Evolutionary conservation across 2,888 invertebrate genomes (phyloP).

Genomic region (Lasioglossum morio): DNA sequence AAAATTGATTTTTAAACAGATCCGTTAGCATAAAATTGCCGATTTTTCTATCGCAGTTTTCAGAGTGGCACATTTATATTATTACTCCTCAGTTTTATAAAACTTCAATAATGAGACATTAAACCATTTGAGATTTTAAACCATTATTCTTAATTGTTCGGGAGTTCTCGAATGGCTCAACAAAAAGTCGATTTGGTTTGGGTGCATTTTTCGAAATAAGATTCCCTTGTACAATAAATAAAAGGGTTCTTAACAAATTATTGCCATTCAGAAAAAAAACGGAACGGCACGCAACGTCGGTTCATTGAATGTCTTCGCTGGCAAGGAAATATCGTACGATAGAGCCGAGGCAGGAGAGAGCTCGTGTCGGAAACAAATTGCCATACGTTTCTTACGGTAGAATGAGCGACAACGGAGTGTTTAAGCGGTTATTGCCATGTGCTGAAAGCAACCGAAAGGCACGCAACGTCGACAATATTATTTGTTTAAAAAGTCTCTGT

Average conservation of each 20-base stretch:
- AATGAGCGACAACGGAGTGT: conserved; percentile 31
- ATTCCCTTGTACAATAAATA: not conserved
- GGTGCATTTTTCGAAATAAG: not conserved
- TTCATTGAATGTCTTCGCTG: not conserved
- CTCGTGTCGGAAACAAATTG: not conserved
- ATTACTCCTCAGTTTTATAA: too few relatives aligned
- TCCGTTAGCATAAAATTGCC: too few relatives aligned
- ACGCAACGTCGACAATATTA: conserved; percentile 42
- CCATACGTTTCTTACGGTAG: not conserved
- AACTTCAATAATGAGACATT: too few relatives aligned
- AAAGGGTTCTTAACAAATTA: not conserved
- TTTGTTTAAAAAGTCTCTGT: conserved; percentile 21
- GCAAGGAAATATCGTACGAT: not conserved
- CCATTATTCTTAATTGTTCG: too few relatives aligned
- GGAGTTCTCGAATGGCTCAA: too few relatives aligned
- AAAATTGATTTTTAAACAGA: too few relatives aligned
- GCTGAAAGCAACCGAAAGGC: conserved; percentile 51
- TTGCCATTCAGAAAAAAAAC: not conserved
- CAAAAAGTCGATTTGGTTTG: too few relatives aligned
- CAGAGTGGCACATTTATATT: too few relatives aligned
- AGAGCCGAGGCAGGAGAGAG: not conserved
- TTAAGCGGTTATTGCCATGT: conserved; percentile 60
- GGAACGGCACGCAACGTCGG: not conserved
- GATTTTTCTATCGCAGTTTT: too few relatives aligned
- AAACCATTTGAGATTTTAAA: too few relatives aligned